phyloP scores from a whole-genome alignment of 2,797 vertebrate species.

The Ibycter americanus region DNA sequence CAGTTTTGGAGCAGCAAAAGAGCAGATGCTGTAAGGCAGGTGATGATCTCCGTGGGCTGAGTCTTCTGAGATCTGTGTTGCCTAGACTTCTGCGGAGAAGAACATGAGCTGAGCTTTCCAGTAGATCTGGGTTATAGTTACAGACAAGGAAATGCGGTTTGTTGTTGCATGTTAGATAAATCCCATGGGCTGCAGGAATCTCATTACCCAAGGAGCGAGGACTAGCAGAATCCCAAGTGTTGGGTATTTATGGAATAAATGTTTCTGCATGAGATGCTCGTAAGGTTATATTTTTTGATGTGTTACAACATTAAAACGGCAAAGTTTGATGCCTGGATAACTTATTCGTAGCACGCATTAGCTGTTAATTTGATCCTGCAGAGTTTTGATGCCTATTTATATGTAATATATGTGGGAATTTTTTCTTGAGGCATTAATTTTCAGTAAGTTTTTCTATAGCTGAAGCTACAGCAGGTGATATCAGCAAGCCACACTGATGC shows the following conservation, averaged over 20 bases:
- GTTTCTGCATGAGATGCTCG: not conserved
- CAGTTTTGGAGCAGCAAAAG: not conserved
- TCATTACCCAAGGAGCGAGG: not conserved
- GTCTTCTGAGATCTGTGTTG: not conserved
- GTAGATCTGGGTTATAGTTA: not conserved
- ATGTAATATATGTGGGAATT: not conserved
- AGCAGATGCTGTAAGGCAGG: not conserved
- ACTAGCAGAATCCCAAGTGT: not conserved
- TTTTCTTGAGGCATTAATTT: not conserved
- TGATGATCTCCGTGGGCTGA: not conserved
- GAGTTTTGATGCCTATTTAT: conserved; percentile 8
- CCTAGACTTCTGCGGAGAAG: not conserved
- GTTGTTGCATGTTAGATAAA: not conserved
- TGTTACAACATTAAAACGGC: not conserved
- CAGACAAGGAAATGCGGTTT: not conserved
- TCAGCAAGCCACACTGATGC: not conserved
- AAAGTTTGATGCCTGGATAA: not conserved
- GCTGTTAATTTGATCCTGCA: not conserved
- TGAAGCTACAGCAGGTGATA: not conserved
- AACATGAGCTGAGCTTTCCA: not conserved
- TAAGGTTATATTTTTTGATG: not conserved
- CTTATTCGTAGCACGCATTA: conserved; percentile 20
- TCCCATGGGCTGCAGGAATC: not conserved
- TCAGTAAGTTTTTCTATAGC: not conserved
- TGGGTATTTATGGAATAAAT: not conserved